phyloP scores from a whole-genome alignment of 2,113 vertebrate genomes.

The Coracopsis vasa region DNA sequence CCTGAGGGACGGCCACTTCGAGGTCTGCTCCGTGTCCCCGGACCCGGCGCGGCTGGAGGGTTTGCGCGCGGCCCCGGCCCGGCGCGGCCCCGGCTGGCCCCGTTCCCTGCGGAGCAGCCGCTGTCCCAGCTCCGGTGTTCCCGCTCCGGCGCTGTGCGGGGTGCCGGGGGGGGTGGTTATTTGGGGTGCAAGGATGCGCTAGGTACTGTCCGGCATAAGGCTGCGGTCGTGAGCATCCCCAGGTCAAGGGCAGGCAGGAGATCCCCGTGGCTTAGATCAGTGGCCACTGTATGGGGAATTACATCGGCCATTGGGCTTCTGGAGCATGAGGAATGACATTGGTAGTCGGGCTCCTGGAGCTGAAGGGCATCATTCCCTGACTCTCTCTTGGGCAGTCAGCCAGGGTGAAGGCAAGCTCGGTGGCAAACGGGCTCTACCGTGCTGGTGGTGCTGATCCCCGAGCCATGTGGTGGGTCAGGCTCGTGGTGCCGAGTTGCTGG shows the following conservation, averaged over 20 bases:
- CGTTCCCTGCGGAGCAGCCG: not conserved
- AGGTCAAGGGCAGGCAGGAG: slow-evolving; percentile 19
- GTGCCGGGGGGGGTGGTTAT: not conserved
- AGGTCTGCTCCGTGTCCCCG: too few relatives aligned
- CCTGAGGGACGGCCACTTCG: too few relatives aligned
- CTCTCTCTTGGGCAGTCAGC: not conserved
- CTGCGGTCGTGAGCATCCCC: not conserved
- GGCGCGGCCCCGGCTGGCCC: not conserved
- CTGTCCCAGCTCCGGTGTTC: not conserved
- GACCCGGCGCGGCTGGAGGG: too few relatives aligned
- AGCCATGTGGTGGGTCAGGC: not conserved
- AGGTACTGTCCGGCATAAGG: not conserved
- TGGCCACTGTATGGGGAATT: not conserved
- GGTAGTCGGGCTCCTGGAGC: not conserved
- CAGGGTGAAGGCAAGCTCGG: not conserved
- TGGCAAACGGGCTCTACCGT: not conserved
- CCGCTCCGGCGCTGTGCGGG: not conserved
- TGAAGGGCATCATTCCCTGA: not conserved
- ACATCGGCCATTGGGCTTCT: not conserved
- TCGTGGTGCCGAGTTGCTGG: not conserved
- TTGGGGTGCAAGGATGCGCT: not conserved
- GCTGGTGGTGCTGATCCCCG: rapidly evolving
- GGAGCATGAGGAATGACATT: not conserved
- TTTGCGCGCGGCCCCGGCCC: slow-evolving; percentile 10
- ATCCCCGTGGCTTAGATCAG: not conserved